Base-by-base conservation (phyloP, 2,113 vertebrate species). In the Pungitius pungitius region DNA sequence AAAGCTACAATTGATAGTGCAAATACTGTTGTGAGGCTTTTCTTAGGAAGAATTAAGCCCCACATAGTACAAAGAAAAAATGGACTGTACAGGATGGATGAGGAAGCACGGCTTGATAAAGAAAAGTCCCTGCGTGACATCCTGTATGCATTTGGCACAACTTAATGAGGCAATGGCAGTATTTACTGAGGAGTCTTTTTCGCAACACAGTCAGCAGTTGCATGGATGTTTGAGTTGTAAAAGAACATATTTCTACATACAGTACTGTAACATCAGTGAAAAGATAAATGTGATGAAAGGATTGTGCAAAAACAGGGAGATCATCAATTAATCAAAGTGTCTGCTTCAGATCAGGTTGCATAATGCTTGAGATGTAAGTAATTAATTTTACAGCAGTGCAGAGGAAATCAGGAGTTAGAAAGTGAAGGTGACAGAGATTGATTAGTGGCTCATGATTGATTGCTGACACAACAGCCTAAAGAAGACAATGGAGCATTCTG, bases 1-100 rank as follows among this genome's bases (percentile, higher is more conserved):
- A 85, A 84, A 80, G 82, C 82, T 73, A 66, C 69, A 85, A 69
- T 26, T 82, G 88, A 90, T 91, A 85, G 75, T 82, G 80, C 55
- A 81, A 89, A 77, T 75, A 67, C 68, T 56, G 45, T 70, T 73
- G 58, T 42, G 54, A 30, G 62, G 62, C 75, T 78, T 90, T 85
- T 88, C 67, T 80, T 20, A 37, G 47, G 47, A 69, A 54, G 62
- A 69, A 68, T 35, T 62, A 22, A 24, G 77, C 49, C 78, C 83
- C 69, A 77, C 78, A 72, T 64, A 71, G 49, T 20, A 84, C 77
- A 84, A 82, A 76, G 72, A 64, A 69, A 73, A 69, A 59, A 49
- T 6, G 43, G 56, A 61, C 75, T 27, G n/a, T 74, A 60, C 26
- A 69, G 79, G 70, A 81, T 20, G 62, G 49, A 49, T 49, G 62